Base-by-base conservation (phyloP, 2,797 vertebrate genomes). In the Peromyscus attwateri region DNA sequence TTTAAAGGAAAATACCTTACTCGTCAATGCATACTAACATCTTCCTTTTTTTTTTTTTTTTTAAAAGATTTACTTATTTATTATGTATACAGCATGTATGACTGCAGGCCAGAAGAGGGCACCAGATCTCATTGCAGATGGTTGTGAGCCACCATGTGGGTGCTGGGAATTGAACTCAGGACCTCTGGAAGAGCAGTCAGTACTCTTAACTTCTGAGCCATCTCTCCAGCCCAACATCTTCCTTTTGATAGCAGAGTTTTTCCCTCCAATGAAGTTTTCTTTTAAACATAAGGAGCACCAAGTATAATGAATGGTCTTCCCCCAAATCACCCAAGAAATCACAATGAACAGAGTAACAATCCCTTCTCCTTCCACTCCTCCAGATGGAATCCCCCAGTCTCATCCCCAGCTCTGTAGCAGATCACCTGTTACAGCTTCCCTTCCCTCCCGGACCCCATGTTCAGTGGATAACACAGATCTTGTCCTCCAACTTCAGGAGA, bases 1-100 rank as follows among this genome's bases (percentile, higher is more conserved):
- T 91, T 91, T 76, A 83, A 79, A 93, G 60, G 31, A 89, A 62
- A 89, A 31, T 60, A 87, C 89, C 11, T 55, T 79, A 71, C 75
- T n/a, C 75, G 27, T 2, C 10, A 92, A 85, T 70, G 68, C 19
- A 75, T 0, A 73, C 17, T 2, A 91, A 73, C 85, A 92, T 11
- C 17, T 94, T 6, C 68, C 46, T 85, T 82, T 52, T 6, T n/a
- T n/a, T n/a, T n/a, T n/a, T n/a, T n/a, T n/a, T n/a, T n/a, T n/a
- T n/a, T n/a, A n/a, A n/a, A n/a, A n/a, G n/a, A n/a, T n/a, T n/a
- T n/a, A n/a, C n/a, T n/a, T n/a, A n/a, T n/a, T n/a, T n/a, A n/a
- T n/a, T n/a, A n/a, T n/a, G n/a, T n/a, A n/a, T n/a, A n/a, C n/a
- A n/a, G n/a, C n/a, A n/a, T n/a, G n/a, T n/a, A n/a, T n/a, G n/a